Percentiles rank a stretch among this genome's conserved stretches.
These are phyloP conservation scores for Scortum barcoo DNA, from an alignment of 2,113 vertebrate species.

Conservation along the genomic window DNA sequence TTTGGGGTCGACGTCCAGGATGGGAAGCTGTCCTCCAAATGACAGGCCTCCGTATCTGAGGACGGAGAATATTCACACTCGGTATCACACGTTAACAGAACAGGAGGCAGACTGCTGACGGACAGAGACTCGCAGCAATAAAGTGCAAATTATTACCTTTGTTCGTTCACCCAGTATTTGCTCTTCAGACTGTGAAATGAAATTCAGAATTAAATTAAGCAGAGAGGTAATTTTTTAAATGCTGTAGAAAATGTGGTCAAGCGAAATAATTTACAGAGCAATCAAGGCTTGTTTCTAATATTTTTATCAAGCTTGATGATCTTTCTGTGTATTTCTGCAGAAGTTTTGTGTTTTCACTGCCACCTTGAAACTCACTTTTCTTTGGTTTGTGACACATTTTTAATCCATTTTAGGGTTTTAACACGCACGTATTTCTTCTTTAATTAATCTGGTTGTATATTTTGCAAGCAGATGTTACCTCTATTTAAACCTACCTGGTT, in stretches of 20 bases:
- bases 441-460: too few relatives aligned
- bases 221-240: neutral
- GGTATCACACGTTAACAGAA: neutral
- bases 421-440: neutral
- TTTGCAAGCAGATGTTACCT: neutral
- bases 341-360: neutral
- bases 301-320: neutral
- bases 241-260: neutral
- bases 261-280: neutral
- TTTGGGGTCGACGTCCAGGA: conserved; percentile 86
- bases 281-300: neutral
- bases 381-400: neutral
- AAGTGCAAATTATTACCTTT: conserved; percentile 86
- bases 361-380: neutral
- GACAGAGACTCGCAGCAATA: neutral
- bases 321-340: neutral
- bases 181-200: conserved; percentile 92
- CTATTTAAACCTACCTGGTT: conserved; percentile 83
- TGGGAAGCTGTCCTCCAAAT: conserved; percentile 91
- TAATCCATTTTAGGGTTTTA: neutral
- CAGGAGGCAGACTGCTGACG: neutral
- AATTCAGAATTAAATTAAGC: conserved; percentile 55
- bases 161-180: conserved; percentile 99
- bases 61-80: conserved; percentile 17
- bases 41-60: conserved; percentile 96